Evolutionary conservation across 2,797 vertebrate genomes (phyloP).

Genomic region (Loriculus beryllinus): DNA sequence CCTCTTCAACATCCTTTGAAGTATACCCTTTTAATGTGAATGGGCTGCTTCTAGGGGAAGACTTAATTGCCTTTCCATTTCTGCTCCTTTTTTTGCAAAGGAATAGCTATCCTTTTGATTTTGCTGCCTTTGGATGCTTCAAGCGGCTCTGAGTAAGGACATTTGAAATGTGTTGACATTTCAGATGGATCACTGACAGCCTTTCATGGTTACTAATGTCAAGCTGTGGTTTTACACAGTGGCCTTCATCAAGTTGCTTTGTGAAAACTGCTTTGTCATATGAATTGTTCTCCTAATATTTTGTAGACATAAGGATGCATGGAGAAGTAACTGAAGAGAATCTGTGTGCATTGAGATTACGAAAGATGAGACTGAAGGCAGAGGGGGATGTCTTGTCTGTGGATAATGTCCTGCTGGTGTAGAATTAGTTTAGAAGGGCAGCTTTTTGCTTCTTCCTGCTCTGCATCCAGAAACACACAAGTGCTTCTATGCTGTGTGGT

Average conservation of each 20-base stretch:
- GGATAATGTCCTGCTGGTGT: neutral
- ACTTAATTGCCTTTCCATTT: conserved; percentile 4
- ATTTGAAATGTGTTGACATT: neutral
- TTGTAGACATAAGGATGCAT: neutral
- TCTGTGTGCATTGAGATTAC: neutral
- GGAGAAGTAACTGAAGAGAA: neutral
- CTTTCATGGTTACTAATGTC: neutral
- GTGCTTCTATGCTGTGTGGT: neutral
- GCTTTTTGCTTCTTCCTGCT: neutral
- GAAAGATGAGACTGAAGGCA: neutral
- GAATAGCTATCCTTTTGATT: conserved; percentile 15
- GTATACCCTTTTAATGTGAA: neutral
- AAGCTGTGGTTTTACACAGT: neutral
- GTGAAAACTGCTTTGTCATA: fast-evolving
- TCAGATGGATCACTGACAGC: neutral
- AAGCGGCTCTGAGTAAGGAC: neutral
- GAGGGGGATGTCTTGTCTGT: neutral
- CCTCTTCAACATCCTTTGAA: neutral
- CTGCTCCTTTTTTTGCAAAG: neutral
- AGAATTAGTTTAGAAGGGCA: neutral
- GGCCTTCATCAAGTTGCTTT: neutral
- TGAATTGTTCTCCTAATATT: neutral
- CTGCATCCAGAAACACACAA: fast-evolving
- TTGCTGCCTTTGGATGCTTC: neutral
- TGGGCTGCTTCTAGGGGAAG: neutral